Evolutionary conservation across 1,140 invertebrate genomes (phyloP).

Genomic region (Sycophila sp.): DNA sequence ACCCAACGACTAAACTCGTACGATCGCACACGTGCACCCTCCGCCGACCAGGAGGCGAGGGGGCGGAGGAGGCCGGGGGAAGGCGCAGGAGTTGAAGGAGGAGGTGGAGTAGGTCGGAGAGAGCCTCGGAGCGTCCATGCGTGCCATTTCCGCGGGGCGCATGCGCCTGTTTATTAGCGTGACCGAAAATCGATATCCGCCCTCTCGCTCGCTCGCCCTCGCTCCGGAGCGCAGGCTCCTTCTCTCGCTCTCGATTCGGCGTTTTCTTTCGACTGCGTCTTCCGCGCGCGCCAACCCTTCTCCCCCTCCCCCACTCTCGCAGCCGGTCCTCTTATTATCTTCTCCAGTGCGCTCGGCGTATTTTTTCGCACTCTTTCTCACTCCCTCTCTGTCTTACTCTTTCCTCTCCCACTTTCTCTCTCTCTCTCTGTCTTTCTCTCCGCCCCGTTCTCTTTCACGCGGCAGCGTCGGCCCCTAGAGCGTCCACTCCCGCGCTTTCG

Average conservation of each 20-base stretch:
- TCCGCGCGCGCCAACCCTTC: conserved; percentile 20
- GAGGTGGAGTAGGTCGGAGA: neutral
- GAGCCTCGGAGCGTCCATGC: conserved; percentile 10
- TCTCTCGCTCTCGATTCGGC: conserved; percentile 2
- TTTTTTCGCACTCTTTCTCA: too few relatives aligned
- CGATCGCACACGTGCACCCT: conserved; percentile 15
- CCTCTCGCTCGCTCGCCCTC: conserved; percentile 34
- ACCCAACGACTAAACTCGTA: conserved; percentile 33
- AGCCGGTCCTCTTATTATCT: conserved; percentile 9
- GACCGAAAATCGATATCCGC: conserved; percentile 57
- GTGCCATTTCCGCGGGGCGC: conserved; percentile 43
- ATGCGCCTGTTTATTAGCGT: conserved; percentile 58
- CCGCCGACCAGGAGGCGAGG: neutral
- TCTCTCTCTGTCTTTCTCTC: neutral
- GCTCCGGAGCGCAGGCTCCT: too few relatives aligned
- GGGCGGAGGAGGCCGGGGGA: neutral
- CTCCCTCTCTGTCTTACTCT: neutral
- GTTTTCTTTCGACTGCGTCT: conserved; percentile 49
- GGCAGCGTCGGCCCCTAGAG: too few relatives aligned
- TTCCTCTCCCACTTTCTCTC: neutral
- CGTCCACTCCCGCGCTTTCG: too few relatives aligned
- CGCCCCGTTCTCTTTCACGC: neutral
- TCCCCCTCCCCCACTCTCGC: neutral
- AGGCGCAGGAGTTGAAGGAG: conserved; percentile 12
- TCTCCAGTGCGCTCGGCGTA: neutral